These are phyloP conservation scores for Gallinago paraguaiae DNA, from an alignment of 2,113 vertebrate species.

Conservation along the genomic window DNA sequence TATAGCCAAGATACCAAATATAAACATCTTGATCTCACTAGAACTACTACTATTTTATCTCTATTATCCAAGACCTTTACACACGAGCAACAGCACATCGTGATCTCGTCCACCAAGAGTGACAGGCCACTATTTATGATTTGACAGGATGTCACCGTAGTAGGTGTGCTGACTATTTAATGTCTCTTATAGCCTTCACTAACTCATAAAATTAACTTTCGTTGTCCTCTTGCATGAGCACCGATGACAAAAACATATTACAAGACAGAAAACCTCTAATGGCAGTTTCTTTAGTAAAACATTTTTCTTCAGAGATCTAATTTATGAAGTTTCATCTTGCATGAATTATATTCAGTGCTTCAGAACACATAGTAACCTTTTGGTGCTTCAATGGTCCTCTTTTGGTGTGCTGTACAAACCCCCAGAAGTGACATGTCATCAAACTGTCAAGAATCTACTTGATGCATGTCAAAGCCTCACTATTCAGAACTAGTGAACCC, in stretches of 20 bases:
- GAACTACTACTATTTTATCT: background rate
- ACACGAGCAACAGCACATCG: background rate
- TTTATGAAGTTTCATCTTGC: conserved; percentile 2
- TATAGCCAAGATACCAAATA: conserved; percentile 8
- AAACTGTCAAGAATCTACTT: background rate
- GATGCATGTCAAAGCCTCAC: background rate
- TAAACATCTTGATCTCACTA: conserved; percentile 9
- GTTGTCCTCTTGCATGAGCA: background rate
- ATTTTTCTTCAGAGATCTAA: conserved; percentile 33
- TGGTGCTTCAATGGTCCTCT: background rate
- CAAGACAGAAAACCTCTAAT: background rate
- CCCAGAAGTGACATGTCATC: background rate
- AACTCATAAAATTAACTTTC: conserved; percentile 35
- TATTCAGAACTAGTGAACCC: conserved; percentile 10
- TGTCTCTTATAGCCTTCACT: background rate
- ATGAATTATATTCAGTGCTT: background rate
- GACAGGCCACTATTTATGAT: conserved; percentile 28
- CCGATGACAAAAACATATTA: conserved; percentile 4
- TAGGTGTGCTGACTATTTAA: conserved; percentile 46
- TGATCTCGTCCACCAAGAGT: conserved; percentile 17
- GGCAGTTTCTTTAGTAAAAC: background rate
- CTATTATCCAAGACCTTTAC: conserved; percentile 37
- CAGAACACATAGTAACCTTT: background rate
- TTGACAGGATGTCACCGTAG: conserved; percentile 19
- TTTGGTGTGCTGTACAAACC: background rate